Evolutionary conservation across 2,113 vertebrate species (phyloP).

Genomic region (Eudorcas thomsonii): DNA sequence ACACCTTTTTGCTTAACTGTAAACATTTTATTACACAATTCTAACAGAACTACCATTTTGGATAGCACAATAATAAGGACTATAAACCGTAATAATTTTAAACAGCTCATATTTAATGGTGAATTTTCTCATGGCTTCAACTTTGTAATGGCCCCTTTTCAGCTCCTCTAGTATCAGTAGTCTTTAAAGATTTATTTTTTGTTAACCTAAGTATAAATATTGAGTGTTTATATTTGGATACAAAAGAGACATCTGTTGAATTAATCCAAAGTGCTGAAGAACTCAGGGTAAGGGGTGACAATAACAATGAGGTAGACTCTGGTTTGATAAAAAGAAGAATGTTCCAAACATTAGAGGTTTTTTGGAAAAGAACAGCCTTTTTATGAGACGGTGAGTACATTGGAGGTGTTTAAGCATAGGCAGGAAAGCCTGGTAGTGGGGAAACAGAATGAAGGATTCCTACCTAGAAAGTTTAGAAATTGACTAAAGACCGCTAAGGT

Average conservation of each 20-base stretch:
- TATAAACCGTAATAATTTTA: conserved; percentile 22
- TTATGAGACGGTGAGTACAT: background rate
- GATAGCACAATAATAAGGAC: conserved; percentile 35
- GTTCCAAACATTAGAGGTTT: background rate
- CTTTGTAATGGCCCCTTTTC: conserved; percentile 22
- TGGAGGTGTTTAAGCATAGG: background rate
- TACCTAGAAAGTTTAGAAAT: background rate
- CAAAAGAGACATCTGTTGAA: conserved; percentile 22
- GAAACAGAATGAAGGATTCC: background rate
- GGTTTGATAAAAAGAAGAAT: background rate
- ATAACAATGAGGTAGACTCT: background rate
- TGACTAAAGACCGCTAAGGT: background rate
- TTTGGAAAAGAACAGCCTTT: conserved; percentile 17
- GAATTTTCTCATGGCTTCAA: conserved; percentile 21
- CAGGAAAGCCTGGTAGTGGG: background rate
- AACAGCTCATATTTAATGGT: background rate
- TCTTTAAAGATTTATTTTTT: conserved; percentile 28
- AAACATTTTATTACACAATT: conserved; percentile 36
- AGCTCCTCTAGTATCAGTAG: background rate
- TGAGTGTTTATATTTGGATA: conserved; percentile 31
- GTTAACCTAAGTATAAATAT: conserved; percentile 18
- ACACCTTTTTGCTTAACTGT: conserved; percentile 46
- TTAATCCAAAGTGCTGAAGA: conserved; percentile 50
- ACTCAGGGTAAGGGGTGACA: background rate
- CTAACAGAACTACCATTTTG: conserved; percentile 20